phyloP scores from a whole-genome alignment of 2,113 vertebrate species.

The Coregonus clupeaformis region DNA sequence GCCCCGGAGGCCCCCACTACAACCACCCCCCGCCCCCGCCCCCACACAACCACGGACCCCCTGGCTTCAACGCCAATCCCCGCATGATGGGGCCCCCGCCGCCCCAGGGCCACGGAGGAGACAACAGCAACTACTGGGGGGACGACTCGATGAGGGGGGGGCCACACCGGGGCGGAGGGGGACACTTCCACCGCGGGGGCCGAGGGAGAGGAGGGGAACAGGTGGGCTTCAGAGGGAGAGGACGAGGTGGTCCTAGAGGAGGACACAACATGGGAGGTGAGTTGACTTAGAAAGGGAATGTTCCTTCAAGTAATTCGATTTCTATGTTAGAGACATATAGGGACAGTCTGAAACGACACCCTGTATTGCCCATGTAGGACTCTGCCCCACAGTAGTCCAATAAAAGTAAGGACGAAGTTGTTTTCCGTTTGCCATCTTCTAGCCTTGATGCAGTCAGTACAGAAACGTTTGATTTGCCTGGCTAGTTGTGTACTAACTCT shows the following conservation, averaged over 20 bases:
- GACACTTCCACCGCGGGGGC: slow-evolving; percentile 82
- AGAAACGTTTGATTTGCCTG: background rate
- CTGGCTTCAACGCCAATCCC: slow-evolving; percentile 62
- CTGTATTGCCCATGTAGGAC: background rate
- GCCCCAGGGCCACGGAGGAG: slow-evolving; percentile 70
- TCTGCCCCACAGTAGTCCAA: background rate
- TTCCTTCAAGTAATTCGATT: background rate
- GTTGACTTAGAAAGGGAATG: slow-evolving; percentile 1
- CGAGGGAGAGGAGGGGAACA: slow-evolving; percentile 80
- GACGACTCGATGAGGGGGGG: slow-evolving; percentile 86
- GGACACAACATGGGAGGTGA: slow-evolving; percentile 82
- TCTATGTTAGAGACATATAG: background rate
- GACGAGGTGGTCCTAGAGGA: slow-evolving; percentile 80
- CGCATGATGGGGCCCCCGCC: slow-evolving; percentile 88
- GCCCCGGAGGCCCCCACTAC: slow-evolving; percentile 79
- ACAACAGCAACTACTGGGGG: slow-evolving; percentile 85
- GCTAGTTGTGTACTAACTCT: background rate
- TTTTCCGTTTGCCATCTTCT: too few relatives aligned
- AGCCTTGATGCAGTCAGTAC: too few relatives aligned
- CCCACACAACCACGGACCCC: slow-evolving; percentile 79
- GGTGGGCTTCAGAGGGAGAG: slow-evolving; percentile 81
- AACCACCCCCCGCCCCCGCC: slow-evolving; percentile 74
- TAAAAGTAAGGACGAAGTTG: background rate
- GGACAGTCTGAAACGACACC: background rate
- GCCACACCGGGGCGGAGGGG: slow-evolving; percentile 74